Conservation (phyloP, 1,140 invertebrate genomes). For the Bombus sibiricus region DNA sequence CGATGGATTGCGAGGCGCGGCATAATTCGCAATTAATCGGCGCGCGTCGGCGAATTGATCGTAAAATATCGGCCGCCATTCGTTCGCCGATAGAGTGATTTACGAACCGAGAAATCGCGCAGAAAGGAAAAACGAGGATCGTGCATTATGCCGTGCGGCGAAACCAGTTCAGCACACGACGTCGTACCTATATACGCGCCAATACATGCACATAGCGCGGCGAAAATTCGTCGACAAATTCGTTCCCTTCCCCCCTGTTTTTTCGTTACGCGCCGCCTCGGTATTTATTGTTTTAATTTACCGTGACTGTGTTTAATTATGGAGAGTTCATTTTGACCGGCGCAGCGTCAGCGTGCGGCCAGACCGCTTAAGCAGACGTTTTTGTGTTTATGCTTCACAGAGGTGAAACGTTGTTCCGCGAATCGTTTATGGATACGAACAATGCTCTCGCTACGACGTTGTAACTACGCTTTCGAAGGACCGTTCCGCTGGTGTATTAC, state of each 20-base stretch:
- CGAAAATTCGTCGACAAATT: slow-evolving; percentile 63
- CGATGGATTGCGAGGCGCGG: slow-evolving; percentile 10
- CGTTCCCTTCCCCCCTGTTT: slow-evolving; percentile 22
- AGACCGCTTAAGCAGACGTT: slow-evolving; percentile 55
- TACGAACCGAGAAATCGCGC: slow-evolving; percentile 44
- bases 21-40: slow-evolving; percentile 45
- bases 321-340: slow-evolving; percentile 77
- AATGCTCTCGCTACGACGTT: not conserved
- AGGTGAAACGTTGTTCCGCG: not conserved
- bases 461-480: not conserved
- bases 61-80: slow-evolving; percentile 37
- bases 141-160: slow-evolving; percentile 24
- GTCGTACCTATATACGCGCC: not conserved
- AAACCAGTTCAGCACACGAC: not conserved
- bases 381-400: slow-evolving; percentile 25
- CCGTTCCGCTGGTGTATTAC: not conserved
- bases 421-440: slow-evolving; percentile 14
- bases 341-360: slow-evolving; percentile 58
- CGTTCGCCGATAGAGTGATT: slow-evolving; percentile 37
- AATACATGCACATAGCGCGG: not conserved
- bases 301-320: slow-evolving; percentile 78
- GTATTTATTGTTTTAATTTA: slow-evolving; percentile 81
- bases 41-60: slow-evolving; percentile 22
- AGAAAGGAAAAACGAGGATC: slow-evolving; percentile 31
- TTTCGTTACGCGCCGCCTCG: slow-evolving; percentile 49